Evolutionary conservation across 2,888 invertebrate species (phyloP).

Genomic region (Andrena chrysosceles): DNA sequence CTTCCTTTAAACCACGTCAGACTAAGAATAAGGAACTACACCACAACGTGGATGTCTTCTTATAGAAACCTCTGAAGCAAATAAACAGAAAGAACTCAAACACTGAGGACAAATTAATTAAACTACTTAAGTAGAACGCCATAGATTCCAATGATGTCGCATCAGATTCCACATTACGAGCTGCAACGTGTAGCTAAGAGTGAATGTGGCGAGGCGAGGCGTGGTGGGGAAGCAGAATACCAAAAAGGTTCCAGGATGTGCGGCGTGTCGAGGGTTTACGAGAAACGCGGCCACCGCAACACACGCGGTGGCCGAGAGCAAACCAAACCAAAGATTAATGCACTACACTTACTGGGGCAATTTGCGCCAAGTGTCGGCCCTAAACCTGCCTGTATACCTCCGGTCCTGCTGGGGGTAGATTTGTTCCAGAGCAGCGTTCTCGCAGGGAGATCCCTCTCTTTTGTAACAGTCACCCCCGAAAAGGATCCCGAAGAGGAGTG

Average conservation of each 20-base stretch:
- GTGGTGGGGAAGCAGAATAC: conserved; percentile 57
- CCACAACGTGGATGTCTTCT: neutral
- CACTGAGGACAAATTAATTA: neutral
- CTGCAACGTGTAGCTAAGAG: neutral
- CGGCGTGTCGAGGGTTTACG: conserved; percentile 80
- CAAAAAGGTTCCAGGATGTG: conserved; percentile 73
- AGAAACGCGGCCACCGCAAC: conserved; percentile 83
- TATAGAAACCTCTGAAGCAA: neutral
- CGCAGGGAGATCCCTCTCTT: conserved; percentile 64
- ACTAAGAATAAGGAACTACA: too few relatives aligned
- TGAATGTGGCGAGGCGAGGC: conserved; percentile 13
- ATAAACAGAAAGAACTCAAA: neutral
- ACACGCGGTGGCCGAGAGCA: conserved; percentile 81
- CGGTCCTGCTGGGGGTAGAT: conserved; percentile 76
- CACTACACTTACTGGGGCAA: conserved; percentile 85
- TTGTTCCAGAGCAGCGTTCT: conserved; percentile 72
- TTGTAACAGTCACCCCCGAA: conserved; percentile 52
- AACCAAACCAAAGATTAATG: conserved; percentile 85
- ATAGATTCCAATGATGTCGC: conserved; percentile 15
- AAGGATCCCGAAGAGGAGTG: conserved; percentile 39
- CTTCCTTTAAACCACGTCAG: too few relatives aligned
- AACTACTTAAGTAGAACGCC: neutral
- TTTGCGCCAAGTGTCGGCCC: conserved; percentile 84
- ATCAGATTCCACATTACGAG: conserved; percentile 7
- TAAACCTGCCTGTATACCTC: conserved; percentile 72